Base-by-base conservation (phyloP, 37 sponge, comb jelly and placozoan species). In the Halisarca cf. caerulea region DNA sequence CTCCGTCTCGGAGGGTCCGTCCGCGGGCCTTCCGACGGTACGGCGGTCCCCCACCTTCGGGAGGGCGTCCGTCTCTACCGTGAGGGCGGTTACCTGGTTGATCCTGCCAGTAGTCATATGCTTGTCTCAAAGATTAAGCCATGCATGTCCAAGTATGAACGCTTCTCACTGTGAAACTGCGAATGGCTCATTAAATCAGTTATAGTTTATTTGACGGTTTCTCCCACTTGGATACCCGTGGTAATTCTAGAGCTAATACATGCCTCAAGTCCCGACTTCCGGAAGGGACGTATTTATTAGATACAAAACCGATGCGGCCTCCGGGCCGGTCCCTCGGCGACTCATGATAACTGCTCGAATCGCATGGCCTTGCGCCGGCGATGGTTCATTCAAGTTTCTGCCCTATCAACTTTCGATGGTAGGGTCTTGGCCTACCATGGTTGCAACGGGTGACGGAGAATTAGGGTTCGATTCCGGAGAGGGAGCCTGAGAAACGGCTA, bases 111-210 rank as follows among this genome's bases (percentile, higher is more conserved):
- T 88, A 91, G 92, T 91, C 92, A 91, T 91, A 91, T 91, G 88
- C 92, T 91, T 91, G 92, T 91, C 92, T 91, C 92, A 91, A 91
- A 91, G 92, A 91, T 89, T 91, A 91, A 91, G 92, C 92, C 92
- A 91, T 91, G 92, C 92, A 91, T 91, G 92, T 91, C 88, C 80
- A 91, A 87, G 91, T 91, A 91, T 91, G 79, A 91, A 85, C 80
- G 86, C 58, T 82, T 37, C 88, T 78, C 21, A 92, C 89, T 59
- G 92, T 92, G 92, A 88, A 92, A 92, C 92, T 92, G 89, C 89
- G 92, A 92, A 92, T 92, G 92, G 92, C 92, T 92, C 92, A 92
- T 92, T 92, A 92, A 91, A 91, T 91, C 92, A 91, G 88, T 91
- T 91, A 91, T 91, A 86, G 92, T 91, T 87, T 91, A 87, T 91